These are phyloP conservation scores for Oenanthe oenanthe DNA, from an alignment of 2,113 vertebrate genomes.

Conservation along the genomic window DNA sequence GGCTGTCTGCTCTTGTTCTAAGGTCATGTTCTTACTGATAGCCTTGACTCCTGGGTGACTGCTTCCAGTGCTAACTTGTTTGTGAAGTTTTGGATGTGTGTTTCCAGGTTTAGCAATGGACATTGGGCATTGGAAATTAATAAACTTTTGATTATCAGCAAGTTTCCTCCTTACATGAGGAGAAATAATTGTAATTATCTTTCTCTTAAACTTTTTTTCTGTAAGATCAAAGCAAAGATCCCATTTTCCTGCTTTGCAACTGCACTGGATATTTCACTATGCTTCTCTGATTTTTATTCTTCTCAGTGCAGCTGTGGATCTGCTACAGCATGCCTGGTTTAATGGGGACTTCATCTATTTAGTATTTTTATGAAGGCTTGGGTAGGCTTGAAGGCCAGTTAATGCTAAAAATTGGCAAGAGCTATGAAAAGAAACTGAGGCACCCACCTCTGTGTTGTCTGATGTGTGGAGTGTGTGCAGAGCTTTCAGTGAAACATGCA, in stretches of 20 bases:
- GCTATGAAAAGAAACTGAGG: background rate
- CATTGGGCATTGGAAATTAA: background rate
- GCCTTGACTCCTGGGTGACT: background rate
- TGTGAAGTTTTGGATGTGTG: background rate
- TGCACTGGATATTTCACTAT: background rate
- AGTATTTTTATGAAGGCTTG: background rate
- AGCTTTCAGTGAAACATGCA: fast-evolving
- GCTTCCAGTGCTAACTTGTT: background rate
- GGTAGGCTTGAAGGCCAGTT: background rate
- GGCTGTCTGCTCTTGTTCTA: background rate
- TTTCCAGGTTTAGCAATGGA: background rate
- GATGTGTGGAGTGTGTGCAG: background rate
- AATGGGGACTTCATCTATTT: background rate
- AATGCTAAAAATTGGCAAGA: background rate
- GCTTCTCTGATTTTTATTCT: background rate
- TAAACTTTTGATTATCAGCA: background rate
- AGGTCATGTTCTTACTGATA: background rate
- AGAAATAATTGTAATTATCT: background rate
- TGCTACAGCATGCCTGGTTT: background rate
- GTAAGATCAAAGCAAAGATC: background rate
- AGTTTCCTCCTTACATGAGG: background rate
- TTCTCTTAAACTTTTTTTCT: background rate
- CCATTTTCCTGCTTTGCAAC: background rate
- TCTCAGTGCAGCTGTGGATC: background rate
- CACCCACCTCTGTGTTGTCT: background rate